A percentile compares a stretch with the other conserved stretches of the same genome.
Evolutionary conservation across 2,888 invertebrate species (phyloP).

Genomic region (Tetranychus truncatus): DNA sequence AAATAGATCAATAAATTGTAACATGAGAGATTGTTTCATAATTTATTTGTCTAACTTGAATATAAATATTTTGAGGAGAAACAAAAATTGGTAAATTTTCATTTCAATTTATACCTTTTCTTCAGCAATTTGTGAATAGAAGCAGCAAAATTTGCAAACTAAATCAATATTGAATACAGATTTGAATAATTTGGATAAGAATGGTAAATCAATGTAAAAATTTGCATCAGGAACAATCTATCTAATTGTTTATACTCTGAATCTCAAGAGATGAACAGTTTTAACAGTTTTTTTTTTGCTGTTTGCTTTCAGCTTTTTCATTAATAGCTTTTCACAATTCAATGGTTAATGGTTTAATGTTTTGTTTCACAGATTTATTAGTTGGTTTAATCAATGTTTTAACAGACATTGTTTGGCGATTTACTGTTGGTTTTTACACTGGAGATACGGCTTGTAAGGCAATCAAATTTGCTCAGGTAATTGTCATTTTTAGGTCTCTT

Average conservation of each 20-base stretch:
- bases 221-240: neutral
- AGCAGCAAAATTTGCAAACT: no score
- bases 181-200: no score
- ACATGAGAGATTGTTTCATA: neutral
- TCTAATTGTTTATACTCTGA: no score
- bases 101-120: no score
- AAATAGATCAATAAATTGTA: neutral
- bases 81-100: no score
- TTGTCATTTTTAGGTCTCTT: neutral
- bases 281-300: neutral
- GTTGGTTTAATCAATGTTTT: conserved; percentile 72
- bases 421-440: conserved; percentile 70
- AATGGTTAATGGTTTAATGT: neutral
- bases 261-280: no score
- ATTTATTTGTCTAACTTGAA: neutral
- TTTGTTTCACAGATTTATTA: conserved; percentile 52
- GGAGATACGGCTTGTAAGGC: conserved; percentile 72
- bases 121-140: no score
- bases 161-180: no score
- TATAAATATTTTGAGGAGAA: neutral
- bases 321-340: neutral
- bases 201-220: neutral
- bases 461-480: conserved; percentile 58
- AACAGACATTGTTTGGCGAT: conserved; percentile 72
- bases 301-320: neutral